Base-by-base conservation (phyloP, 1,140 invertebrate species). In the Brachionus koreanus region DNA sequence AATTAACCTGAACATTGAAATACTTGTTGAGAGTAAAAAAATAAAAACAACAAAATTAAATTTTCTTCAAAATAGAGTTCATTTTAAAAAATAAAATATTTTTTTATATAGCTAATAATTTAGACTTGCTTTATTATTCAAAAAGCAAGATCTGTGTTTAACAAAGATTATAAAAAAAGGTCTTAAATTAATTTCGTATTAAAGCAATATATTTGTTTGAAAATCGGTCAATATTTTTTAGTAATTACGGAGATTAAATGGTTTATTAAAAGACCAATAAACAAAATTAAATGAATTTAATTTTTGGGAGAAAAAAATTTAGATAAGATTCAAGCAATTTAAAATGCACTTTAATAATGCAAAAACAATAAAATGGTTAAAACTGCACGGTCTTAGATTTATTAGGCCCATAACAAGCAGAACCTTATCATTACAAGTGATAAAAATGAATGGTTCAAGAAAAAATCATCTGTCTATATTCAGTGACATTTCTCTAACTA, bases 401-500 rank as follows among this genome's bases (percentile, higher is more conserved):
- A 57, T 57, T 57, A 57, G 49, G 16, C 16, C 9, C 19, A 57
- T 57, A 57, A 57, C 19, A 57, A 57, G 49, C 49, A 57, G 49
- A 19, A 57, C 49, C 49, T 57, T 57, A 57, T 57, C 49, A 57
- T 57, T 57, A n/a, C 49, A 23, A 25, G 49, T 57, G 49, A 57
- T 57, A 57, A 57, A 57, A 57, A n/a, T 57, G 49, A 57, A 57
- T 57, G 49, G 49, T 57, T 57, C 49, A 57, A 57, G 49, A 57
- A 57, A 57, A 57, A 57, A 57, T 57, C 16, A 57, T 57, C 16
- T 57, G 65, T 69, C 65, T 69, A 39, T 37, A 69, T 19, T 69
- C 65, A 69, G 37, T 69, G 65, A 69, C 65, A 69, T 69, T 69
- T 69, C 10, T 19, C 6, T 65, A 65, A 65, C n/a, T 65, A 37